phyloP scores from a whole-genome alignment of 1,140 invertebrate species.

The Acyrthosiphon pisum region DNA sequence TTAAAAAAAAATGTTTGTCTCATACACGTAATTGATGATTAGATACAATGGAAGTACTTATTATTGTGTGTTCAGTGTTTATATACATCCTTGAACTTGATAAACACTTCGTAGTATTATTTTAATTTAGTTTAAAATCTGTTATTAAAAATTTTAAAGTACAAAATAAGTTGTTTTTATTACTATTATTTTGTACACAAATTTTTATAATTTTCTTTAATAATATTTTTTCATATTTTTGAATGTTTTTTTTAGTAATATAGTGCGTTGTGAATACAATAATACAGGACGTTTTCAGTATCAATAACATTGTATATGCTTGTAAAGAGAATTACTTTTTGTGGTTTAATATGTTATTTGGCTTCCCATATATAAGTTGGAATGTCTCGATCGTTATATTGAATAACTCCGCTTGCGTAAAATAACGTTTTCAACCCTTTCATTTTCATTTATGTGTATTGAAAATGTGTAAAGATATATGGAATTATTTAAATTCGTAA shows the following conservation, averaged over 20 bases:
- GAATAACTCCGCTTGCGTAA: neutral
- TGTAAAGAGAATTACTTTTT: neutral
- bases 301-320: neutral
- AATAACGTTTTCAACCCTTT: neutral
- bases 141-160: neutral
- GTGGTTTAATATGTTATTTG: neutral
- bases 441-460: neutral
- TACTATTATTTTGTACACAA: neutral
- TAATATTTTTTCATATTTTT: neutral
- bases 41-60: neutral
- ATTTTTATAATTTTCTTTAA: neutral
- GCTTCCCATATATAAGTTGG: neutral
- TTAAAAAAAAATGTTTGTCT: neutral
- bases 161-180: neutral
- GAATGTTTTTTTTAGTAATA: neutral
- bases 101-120: neutral
- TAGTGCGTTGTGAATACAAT: neutral
- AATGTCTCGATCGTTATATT: constrained; percentile 2
- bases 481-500: neutral
- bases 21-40: neutral
- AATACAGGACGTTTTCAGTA: neutral
- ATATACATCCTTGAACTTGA: neutral
- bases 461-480: neutral
- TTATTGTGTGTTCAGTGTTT: neutral
- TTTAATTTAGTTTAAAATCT: neutral